Base-by-base conservation (phyloP, 2,797 vertebrate genomes). In the Muscicapa comitata region DNA sequence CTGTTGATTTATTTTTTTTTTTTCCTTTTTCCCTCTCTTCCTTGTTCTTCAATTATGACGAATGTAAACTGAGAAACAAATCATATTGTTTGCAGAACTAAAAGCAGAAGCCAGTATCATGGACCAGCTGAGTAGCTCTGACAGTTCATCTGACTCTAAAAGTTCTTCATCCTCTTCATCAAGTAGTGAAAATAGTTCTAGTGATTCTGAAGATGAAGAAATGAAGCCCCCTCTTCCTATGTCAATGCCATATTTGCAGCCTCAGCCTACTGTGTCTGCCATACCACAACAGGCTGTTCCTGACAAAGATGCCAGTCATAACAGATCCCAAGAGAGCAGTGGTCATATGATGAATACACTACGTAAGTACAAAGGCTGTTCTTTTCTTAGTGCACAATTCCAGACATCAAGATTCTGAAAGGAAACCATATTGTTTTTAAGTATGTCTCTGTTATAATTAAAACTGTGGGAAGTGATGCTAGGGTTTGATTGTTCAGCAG, bases 31-130 rank as follows among this genome's bases (percentile, higher is more conserved):
- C 0, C 4, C 4, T 13, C 4, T 35, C 26, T 24, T 65, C 1
- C 23, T 75, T 86, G 2, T 45, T 58, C 78, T 73, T 92, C 50
- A 87, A 58, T 55, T 90, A 40, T 17, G 6, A 53, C 61, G 11
- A 74, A 53, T 21, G 6, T 53, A 85, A 87, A 95, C 85, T 54
- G 66, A 93, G 61, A 91, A 91, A 91, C 38, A 53, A 90, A 74
- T 86, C 6, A 1, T 80, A 4, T 79, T 57, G 7, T 96, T 97
- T 97, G 88, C 98, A 99, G 99, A 99, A 96, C 93, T 99, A 96
- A 99, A 99, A 98, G 99, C 99, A 28, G 99, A 99, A 98, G 99
- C 98, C 2, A 98, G 98, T 62, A 97, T 98, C 84, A 99, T 99
- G 98, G 99, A 99, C 95, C 99, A 99, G 98, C 98, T 99, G 98